Evolutionary conservation across 92 coral and sea anemone genomes (phyloP), one percentile per base, ranked within the genome.

Genomic region (Pocillopora meandrina): DNA sequence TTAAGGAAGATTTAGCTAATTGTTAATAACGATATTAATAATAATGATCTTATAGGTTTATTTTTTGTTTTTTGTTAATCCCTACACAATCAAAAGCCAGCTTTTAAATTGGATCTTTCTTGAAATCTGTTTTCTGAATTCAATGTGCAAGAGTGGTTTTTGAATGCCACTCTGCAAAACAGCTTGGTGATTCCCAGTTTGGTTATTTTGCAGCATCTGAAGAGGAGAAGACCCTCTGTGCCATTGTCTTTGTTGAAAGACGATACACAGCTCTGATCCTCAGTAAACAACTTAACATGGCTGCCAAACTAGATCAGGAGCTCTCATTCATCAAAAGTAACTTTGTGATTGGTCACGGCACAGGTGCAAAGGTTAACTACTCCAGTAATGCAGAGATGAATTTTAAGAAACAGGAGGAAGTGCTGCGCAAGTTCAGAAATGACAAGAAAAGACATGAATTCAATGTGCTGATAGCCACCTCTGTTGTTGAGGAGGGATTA

Each of bases 401-500:
- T 67, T 91, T 89, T 75, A 95, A 85, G 15, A 89, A 94, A 64
- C 99, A 97, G 75, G 93, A 92, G 35, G 84, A 89, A 63, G 85
- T 89, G 18, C 82, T 96, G 16, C 57, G 89, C 35, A 55, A 81
- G 65, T 96, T 96, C 79, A 70, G 97, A 78, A 42, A 42, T 42
- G 52, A 42, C 5, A 42, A 42, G 52, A 42, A 42, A 42, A 73
- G 65, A 0, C 96, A 87, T 60, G 85, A 87, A 19, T 83, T 94
- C 72, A 96, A 96, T 66, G 86, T 96, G 19, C 92, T 96, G 11
- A 86, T 94, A 16, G 98, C 96, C 63, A 96, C 99, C 57, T 95
- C 95, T 84, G 98, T 96, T 8, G 95, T 96, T 12, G 99, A 96
- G 80, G 99, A 96, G 79, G 99, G 99, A 18, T 87, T 96, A 31